Conservation (phyloP, 2,888 invertebrate genomes). For the Dynastes maya region DNA sequence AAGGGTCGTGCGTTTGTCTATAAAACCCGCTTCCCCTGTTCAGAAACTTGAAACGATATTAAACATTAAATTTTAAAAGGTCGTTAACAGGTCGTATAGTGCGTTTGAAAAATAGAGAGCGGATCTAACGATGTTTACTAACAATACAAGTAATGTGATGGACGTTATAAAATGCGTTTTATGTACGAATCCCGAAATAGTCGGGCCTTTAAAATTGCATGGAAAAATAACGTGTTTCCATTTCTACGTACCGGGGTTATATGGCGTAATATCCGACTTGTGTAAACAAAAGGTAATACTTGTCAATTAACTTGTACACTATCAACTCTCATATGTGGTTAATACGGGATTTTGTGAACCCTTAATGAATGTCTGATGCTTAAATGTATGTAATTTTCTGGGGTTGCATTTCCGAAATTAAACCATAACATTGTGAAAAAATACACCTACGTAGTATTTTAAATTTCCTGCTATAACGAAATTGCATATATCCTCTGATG, state of each 20-base stretch:
- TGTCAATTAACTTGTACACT: too few relatives aligned
- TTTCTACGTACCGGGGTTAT: background rate
- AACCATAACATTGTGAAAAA: background rate
- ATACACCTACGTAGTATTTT: background rate
- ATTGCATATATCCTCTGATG: background rate
- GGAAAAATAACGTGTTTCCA: background rate
- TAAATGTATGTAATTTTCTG: background rate
- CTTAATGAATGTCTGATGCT: background rate
- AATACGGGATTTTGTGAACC: too few relatives aligned
- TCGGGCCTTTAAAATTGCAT: slow-evolving; percentile 12
- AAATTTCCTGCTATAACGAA: background rate
- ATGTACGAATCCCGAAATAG: background rate
- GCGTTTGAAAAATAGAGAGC: slow-evolving; percentile 8
- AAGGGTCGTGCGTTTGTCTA: background rate
- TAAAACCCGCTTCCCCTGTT: slow-evolving; percentile 13
- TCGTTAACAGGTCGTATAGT: slow-evolving; percentile 21
- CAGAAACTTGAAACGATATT: slow-evolving; percentile 1
- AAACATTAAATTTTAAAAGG: slow-evolving; percentile 31
- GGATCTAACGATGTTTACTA: slow-evolving; percentile 8
- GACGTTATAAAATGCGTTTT: slow-evolving; percentile 6
- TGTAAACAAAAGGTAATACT: background rate
- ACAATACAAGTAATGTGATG: background rate
- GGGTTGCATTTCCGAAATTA: background rate
- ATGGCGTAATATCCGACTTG: background rate
- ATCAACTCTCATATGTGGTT: too few relatives aligned